Percentiles rank a stretch among this genome's conserved stretches.
These are phyloP conservation scores for Trichogramma pretiosum DNA, from an alignment of 1,140 invertebrate genomes.

Conservation along the genomic window DNA sequence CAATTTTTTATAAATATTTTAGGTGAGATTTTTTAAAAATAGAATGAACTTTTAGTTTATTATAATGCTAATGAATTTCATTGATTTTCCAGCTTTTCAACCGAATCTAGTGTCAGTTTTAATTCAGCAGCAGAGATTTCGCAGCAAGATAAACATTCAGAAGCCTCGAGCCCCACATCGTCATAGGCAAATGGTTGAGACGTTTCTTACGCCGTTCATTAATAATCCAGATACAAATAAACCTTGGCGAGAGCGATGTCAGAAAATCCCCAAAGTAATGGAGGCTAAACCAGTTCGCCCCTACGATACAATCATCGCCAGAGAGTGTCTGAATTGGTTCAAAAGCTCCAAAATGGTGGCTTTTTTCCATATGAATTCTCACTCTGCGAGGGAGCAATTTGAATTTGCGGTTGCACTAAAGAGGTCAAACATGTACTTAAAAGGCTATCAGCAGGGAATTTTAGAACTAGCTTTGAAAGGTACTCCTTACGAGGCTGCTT, in stretches of 20 bases:
- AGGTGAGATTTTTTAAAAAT: constrained; percentile 14
- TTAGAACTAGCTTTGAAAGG: constrained; percentile 51
- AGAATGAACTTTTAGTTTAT: constrained; percentile 3
- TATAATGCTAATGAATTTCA: constrained; percentile 1
- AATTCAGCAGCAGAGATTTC: constrained; percentile 53
- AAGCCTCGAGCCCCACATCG: constrained; percentile 59
- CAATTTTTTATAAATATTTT: constrained; percentile 8
- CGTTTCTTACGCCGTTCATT: constrained; percentile 54
- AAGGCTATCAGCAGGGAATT: constrained; percentile 52
- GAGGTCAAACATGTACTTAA: constrained; percentile 57
- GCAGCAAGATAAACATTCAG: constrained; percentile 66
- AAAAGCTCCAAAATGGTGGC: constrained; percentile 60
- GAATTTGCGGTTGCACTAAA: constrained; percentile 51
- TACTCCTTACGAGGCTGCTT: constrained; percentile 52
- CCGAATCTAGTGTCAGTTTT: constrained; percentile 29
- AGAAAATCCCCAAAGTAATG: constrained; percentile 9
- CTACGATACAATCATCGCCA: constrained; percentile 59
- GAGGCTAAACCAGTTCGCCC: constrained; percentile 47
- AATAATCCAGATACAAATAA: constrained; percentile 34
- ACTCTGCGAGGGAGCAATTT: constrained; percentile 50
- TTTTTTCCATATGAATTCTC: constrained; percentile 62
- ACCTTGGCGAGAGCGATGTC: constrained; percentile 33
- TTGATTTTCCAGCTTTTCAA: constrained; percentile 32
- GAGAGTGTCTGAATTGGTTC: constrained; percentile 60
- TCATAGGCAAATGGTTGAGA: constrained; percentile 51